Base-by-base conservation (phyloP, 2,888 invertebrate genomes). In the Pardosa pseudoannulata region DNA sequence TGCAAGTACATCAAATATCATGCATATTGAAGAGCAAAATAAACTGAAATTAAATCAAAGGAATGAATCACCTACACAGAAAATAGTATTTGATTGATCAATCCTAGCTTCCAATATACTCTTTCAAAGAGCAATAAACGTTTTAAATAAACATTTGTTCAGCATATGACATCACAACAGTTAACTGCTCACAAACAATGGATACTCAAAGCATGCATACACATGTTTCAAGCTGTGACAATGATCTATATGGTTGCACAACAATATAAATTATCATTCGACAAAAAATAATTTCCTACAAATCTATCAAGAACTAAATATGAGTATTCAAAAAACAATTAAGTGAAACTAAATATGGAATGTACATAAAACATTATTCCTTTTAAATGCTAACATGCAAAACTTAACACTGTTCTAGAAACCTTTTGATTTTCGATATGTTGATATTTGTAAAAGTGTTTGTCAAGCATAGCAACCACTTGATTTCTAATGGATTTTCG, bases 351-450 rank as follows among this genome's bases (percentile, higher is more conserved):
- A 56, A 23, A 56, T 56, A 56, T 56, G 56, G 56, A 56, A 56
- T 56, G 56, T 56, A 23, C 23, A 56, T 56, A 56, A 1, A 56
- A 5, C 56, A 56, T 19, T 56, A 46, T 36, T 36, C 1, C 23
- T 56, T 23, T 56, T 56, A 5, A 19, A 46, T 16, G 23, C 19
- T 56, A 56, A 23, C 56, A 56, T 56, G 23, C 56, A 56, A 56
- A 56, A 46, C 23, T 23, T 56, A 56, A 56, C 23, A 56, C 23
- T 56, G 11, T 23, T 56, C 23, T 56, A 23, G 23, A 11, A 23
- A 56, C 23, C 19, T 56, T 56, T 56, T 56, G 56, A 56, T 56
- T 23, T 56, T 56, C 56, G 56, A 56, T 56, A 56, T 56, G 56
- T 56, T 56, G 56, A 56, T 56, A 46, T 46, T 46, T 46, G 16